Conservation (phyloP, 2,888 invertebrate genomes). For the Sinohyriopsis cumingii region DNA sequence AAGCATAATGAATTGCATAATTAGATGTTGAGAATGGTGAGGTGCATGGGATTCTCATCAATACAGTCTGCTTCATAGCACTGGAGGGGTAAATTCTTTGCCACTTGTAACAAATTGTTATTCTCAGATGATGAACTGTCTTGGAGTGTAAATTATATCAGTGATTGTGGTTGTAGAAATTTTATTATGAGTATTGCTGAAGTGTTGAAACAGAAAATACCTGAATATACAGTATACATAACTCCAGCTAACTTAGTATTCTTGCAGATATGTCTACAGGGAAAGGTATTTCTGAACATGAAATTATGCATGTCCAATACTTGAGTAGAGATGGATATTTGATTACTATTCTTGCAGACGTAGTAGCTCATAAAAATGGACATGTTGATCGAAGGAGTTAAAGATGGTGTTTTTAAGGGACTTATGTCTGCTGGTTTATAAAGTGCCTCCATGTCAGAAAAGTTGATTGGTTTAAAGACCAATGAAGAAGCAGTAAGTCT, state of each 20-base stretch:
- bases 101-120: slow-evolving; percentile 14
- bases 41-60: slow-evolving; percentile 9
- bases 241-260: slow-evolving; percentile 15
- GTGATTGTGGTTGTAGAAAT: slow-evolving; percentile 16
- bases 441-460: slow-evolving; percentile 1
- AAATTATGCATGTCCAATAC: slow-evolving; percentile 15
- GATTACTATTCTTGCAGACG: slow-evolving; percentile 14
- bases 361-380: slow-evolving; percentile 15
- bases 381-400: slow-evolving; percentile 17
- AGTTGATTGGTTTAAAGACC: slow-evolving; percentile 19
- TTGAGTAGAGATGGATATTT: slow-evolving; percentile 6
- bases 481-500: slow-evolving; percentile 25
- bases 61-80: slow-evolving; percentile 22
- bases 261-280: slow-evolving; percentile 16
- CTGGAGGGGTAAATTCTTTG: slow-evolving; percentile 15
- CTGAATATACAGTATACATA: slow-evolving; percentile 5
- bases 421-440: slow-evolving; percentile 10
- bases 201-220: slow-evolving; percentile 9
- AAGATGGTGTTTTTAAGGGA: slow-evolving; percentile 12
- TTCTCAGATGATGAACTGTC: slow-evolving; percentile 13
- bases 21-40: slow-evolving; percentile 2
- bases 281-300: slow-evolving; percentile 14
- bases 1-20: no score
- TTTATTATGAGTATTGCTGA: slow-evolving; percentile 10
- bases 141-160: slow-evolving; percentile 14